Evolutionary conservation across 2,113 vertebrate genomes (phyloP), one percentile per base, ranked within the genome.

Genomic region (Chrysemys picta): DNA sequence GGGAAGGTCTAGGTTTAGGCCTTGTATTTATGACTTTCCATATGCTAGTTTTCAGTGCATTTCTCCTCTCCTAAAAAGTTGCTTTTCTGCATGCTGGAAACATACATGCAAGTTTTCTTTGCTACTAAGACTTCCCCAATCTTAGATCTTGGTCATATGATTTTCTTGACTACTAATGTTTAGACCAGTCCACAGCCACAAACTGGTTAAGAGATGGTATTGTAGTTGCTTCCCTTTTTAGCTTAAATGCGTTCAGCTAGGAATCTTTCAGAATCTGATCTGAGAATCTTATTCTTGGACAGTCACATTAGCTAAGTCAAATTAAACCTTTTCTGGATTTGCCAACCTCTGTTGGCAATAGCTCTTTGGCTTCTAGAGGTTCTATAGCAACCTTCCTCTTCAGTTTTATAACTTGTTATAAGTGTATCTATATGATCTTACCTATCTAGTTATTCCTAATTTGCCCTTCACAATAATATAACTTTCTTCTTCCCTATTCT

Each of bases 311-410:
- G 2, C 9, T 83, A 47, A 83, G 12, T 54, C 38, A 59, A 11
- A 10, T 82, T 59, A 82, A 57, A 57, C 29, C 81, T 92, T 85
- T 42, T 62, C 50, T 91, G 47, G 27, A 80, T 96, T 96, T 87
- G 22, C 89, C 69, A 88, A 84, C 17, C 81, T 86, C 27, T 25
- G n/a, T 31, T 85, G 38, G 53, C 87, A 83, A 31, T 3, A 65
- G 29, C 17, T 79, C 22, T 88, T 54, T 1, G 13, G 27, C 57
- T 22, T 79, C 13, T 79, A 84, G 49, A 87, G n/a, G 14, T 90
- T 92, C 11, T 57, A 5, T 79, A 81, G 57, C 14, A 79, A 42
- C 2, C 88, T 54, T n/a, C 27, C 49, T 84, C 76, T 45, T 89
- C 54, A 47, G 38, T 4, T 89, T 79, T 4, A 12, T 50, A 83